Evolutionary conservation across 2,888 invertebrate species (phyloP).

Genomic region (Agonopterix alstromeriana): DNA sequence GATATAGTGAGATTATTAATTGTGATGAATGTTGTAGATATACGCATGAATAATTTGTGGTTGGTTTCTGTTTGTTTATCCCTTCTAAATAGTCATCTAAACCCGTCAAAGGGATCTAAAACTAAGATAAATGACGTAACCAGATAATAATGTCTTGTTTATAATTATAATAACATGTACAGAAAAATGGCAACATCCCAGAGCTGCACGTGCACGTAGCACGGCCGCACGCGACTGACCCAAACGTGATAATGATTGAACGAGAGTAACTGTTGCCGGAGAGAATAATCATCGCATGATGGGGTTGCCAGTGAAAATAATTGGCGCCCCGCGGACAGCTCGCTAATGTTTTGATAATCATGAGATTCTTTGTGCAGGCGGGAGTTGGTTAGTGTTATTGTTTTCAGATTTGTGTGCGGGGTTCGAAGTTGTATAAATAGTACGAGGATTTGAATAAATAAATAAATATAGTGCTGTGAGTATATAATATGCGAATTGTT

Average conservation of each 20-base stretch:
- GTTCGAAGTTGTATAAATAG: slow-evolving; percentile 39
- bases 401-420: slow-evolving; percentile 52
- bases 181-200: slow-evolving; percentile 31
- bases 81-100: neutral
- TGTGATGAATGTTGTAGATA: too few species aligned
- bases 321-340: slow-evolving; percentile 70
- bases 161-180: slow-evolving; percentile 11
- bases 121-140: neutral
- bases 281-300: slow-evolving; percentile 51
- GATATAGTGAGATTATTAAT: too few species aligned
- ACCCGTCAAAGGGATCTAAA: neutral
- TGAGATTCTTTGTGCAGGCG: slow-evolving; percentile 51
- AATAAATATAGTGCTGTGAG: slow-evolving; percentile 24
- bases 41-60: too few species aligned
- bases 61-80: too few species aligned
- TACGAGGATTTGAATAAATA: slow-evolving; percentile 25
- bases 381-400: slow-evolving; percentile 48
- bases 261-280: slow-evolving; percentile 56
- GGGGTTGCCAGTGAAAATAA: slow-evolving; percentile 68
- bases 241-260: slow-evolving; percentile 33
- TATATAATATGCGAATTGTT: neutral
- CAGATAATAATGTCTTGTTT: slow-evolving; percentile 9
- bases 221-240: slow-evolving; percentile 42
- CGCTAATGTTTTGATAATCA: slow-evolving; percentile 72
- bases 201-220: slow-evolving; percentile 21